Base-by-base conservation (phyloP, 2,113 vertebrate species). In the Myiagra hebetior region DNA sequence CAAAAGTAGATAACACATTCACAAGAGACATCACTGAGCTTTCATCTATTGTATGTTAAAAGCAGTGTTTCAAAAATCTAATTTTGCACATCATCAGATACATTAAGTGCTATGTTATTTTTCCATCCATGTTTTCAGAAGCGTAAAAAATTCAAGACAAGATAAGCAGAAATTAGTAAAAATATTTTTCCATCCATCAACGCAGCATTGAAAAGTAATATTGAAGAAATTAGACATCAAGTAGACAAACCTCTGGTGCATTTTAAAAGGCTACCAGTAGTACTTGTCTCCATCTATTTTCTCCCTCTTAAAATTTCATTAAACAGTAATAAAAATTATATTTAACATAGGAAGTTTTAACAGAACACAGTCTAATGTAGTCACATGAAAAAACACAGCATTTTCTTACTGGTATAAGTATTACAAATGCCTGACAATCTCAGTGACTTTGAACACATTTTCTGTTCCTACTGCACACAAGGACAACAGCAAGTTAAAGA, bases 81-180 rank as follows among this genome's bases (percentile, higher is more conserved):
- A 78, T 84, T 92, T 49, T 91, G 55, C 75, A 93, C 41, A 78
- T 69, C 37, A 93, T 65, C 63, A 84, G 76, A 90, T 49, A 86
- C 47, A 78, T 37, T 49, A 79, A 30, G 6, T 37, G 59, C 55
- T 84, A 80, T 30, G 37, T 81, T 91, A 78, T 76, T 91, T 84
- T 92, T 84, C 52, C 53, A 93, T 65, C 74, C 53, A 17, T 31
- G 37, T 76, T 94, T 96, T 95, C 65, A 96, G 78, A 95, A 94
- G 75, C 64, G 74, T 52, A 64, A 86, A 76, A 91, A 84, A 77
- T 50, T 30, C 75, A 81, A 77, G 59, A 87, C 16, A 57, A 92
- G 49, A 81, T 63, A 92, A 94, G 37, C 37, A 92, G 42, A 80
- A 88, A 91, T 80, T 76, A 93, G 47, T 84, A 85, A 94, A 90